These are phyloP conservation scores for Cheilosia grossa DNA, from an alignment of 2,888 invertebrate species.

Conservation along the genomic window DNA sequence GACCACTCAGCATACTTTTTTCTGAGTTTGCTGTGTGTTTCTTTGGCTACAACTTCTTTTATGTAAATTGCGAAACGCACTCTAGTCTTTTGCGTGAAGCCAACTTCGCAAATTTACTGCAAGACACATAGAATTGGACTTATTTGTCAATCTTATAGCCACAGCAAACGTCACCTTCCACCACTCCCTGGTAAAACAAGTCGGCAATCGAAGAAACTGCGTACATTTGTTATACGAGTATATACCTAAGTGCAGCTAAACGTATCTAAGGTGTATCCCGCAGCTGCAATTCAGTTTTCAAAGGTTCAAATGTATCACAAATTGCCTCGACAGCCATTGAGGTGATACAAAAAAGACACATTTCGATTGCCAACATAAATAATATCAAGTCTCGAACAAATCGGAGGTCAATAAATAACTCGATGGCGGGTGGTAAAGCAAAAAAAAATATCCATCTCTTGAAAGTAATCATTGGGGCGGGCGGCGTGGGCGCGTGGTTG, in stretches of 20 bases:
- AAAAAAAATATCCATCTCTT: constrained; percentile 39
- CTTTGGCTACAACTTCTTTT: constrained; percentile 2
- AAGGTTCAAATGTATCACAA: constrained; percentile 64
- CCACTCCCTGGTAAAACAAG: constrained; percentile 58
- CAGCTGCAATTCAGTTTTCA: constrained; percentile 43
- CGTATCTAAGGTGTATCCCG: constrained; percentile 24
- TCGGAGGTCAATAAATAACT: constrained; percentile 68
- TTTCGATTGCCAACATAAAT: constrained; percentile 53
- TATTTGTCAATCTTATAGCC: constrained; percentile 64
- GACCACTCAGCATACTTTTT: constrained; percentile 56
- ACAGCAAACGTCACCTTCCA: constrained; percentile 42
- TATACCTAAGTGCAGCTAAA: constrained; percentile 2
- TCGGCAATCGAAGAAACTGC: constrained; percentile 27
- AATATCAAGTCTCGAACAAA: constrained; percentile 51
- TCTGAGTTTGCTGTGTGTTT: not conserved
- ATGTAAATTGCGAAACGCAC: constrained; percentile 70
- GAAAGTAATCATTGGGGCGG: constrained; percentile 44
- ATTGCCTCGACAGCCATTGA: constrained; percentile 36
- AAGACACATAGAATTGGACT: constrained; percentile 52
- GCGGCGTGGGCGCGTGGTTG: constrained; percentile 19
- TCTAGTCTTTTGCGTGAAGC: constrained; percentile 17
- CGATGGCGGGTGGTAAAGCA: constrained; percentile 32
- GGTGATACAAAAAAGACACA: constrained; percentile 9
- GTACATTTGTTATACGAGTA: constrained; percentile 4
- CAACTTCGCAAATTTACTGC: constrained; percentile 16